Percentiles rank a stretch among this genome's conserved stretches.
Evolutionary conservation across 2,888 invertebrate species (phyloP).

Genomic region (Drosophila helvetica): DNA sequence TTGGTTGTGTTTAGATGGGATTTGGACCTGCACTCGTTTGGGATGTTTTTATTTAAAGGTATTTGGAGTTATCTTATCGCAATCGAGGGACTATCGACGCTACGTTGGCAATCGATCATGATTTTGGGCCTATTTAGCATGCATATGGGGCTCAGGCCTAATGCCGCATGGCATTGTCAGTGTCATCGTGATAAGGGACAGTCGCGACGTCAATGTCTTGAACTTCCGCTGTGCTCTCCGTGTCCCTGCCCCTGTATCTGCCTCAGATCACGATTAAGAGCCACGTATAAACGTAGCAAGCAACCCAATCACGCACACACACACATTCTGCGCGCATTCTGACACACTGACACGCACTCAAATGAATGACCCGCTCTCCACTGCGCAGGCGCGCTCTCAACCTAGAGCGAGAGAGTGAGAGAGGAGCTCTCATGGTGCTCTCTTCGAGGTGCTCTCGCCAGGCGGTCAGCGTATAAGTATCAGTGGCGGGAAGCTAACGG

Average conservation of each 20-base stretch:
- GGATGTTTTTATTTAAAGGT: constrained; percentile 28
- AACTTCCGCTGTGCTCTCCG: constrained; percentile 2
- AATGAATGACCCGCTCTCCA: constrained; percentile 16
- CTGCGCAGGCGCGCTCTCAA: constrained; percentile 65
- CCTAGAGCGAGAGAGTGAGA: too few relatives aligned
- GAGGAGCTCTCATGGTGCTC: not conserved
- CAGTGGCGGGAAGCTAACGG: constrained; percentile 33
- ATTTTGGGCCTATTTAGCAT: constrained; percentile 44
- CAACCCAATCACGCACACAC: constrained; percentile 22
- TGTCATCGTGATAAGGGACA: not conserved
- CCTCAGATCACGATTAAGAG: constrained; percentile 8
- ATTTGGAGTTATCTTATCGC: constrained; percentile 11
- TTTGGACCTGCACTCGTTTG: constrained; percentile 50
- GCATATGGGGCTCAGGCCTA: constrained; percentile 22
- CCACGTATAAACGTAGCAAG: constrained; percentile 57
- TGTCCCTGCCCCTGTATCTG: not conserved
- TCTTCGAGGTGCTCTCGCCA: constrained; percentile 15
- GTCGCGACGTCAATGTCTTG: constrained; percentile 13
- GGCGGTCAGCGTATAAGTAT: constrained; percentile 49
- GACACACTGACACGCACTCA: constrained; percentile 44
- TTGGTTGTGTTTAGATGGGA: constrained; percentile 14
- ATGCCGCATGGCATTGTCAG: constrained; percentile 13
- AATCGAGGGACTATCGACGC: constrained; percentile 33
- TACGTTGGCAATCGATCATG: constrained; percentile 67
- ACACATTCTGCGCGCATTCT: constrained; percentile 3